phyloP scores from a whole-genome alignment of 2,888 invertebrate species.

The Epiblema foenella region DNA sequence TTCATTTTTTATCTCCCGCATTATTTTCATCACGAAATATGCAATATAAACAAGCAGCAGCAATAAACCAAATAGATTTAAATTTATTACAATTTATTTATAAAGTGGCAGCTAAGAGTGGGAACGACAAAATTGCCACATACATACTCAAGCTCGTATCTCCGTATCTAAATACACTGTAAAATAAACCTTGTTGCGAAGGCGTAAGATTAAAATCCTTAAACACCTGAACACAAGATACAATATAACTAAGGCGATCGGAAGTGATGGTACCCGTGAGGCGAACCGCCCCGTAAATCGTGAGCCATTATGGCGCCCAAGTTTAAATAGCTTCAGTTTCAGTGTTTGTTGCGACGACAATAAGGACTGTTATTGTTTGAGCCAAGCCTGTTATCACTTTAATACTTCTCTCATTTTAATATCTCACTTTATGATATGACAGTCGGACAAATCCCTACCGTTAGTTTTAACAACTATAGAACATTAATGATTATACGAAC shows the following conservation, averaged over 20 bases:
- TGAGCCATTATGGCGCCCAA: neutral
- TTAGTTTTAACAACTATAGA: no score
- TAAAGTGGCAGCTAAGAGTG: slow-evolving; percentile 24
- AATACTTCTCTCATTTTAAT: slow-evolving; percentile 12
- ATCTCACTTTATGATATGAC: neutral
- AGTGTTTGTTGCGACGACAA: neutral
- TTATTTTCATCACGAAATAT: slow-evolving; percentile 21
- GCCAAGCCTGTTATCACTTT: neutral
- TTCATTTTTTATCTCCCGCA: slow-evolving; percentile 13
- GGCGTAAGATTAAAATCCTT: neutral
- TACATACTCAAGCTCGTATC: neutral
- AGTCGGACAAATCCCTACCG: no score
- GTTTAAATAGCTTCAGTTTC: neutral
- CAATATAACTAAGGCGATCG: neutral
- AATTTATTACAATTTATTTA: slow-evolving; percentile 43
- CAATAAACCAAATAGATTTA: slow-evolving; percentile 41
- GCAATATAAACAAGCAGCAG: slow-evolving; percentile 23
- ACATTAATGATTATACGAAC: no score
- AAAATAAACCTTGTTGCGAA: neutral
- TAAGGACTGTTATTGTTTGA: slow-evolving; percentile 11
- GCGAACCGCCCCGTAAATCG: slow-evolving; percentile 13
- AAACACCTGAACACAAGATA: neutral
- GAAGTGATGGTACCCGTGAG: slow-evolving; percentile 24
- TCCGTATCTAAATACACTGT: neutral
- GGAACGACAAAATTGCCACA: slow-evolving; percentile 2